phyloP scores from a whole-genome alignment of 2,797 vertebrate genomes.

The Xiphophorus birchmanni region DNA sequence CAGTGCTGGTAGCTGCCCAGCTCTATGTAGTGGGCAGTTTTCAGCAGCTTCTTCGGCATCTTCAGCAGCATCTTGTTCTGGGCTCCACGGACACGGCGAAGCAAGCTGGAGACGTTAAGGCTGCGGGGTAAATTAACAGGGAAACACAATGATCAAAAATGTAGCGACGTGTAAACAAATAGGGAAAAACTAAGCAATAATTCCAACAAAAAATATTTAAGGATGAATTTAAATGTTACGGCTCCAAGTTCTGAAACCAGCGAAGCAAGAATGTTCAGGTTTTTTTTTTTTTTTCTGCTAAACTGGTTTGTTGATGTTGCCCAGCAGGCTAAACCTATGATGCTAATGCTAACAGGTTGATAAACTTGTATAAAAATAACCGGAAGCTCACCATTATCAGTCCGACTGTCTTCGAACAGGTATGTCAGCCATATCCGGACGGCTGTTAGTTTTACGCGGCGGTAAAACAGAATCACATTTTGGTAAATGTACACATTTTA shows the following conservation, averaged over 20 bases:
- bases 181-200: background rate
- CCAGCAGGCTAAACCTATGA: constrained; percentile 11
- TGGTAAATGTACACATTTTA: background rate
- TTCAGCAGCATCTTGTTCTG: constrained; percentile 69
- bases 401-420: background rate
- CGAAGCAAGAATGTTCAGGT: background rate
- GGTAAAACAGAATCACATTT: constrained; percentile 13
- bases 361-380: background rate
- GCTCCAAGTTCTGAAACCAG: background rate
- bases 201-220: background rate
- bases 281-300: background rate
- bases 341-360: constrained; percentile 9
- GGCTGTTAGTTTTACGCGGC: background rate
- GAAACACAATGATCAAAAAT: background rate
- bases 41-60: constrained; percentile 90
- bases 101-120: constrained; percentile 15
- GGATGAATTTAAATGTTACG: background rate
- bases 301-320: background rate
- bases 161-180: background rate
- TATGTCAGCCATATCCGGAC: constrained; percentile 29
- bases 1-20: constrained; percentile 95
- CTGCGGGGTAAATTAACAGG: constrained; percentile 17
- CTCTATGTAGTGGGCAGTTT: constrained; percentile 92
- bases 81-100: constrained; percentile 12
- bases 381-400: constrained; percentile 52